Conservation (phyloP, 2,888 invertebrate species). For the Danaus chrysippus region DNA sequence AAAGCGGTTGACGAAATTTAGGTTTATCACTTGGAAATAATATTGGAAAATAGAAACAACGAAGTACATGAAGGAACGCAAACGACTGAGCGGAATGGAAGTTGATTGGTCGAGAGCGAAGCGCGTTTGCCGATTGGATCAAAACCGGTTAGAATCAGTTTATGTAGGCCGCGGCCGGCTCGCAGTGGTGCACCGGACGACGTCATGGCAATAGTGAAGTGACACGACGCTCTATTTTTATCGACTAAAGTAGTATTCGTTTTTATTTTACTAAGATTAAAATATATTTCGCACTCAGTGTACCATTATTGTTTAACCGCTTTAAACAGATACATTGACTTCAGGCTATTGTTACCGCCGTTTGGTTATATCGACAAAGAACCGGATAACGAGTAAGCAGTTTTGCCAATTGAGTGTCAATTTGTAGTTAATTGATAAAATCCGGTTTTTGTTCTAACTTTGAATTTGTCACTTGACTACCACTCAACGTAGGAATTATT, state of each 20-base stretch:
- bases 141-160: conserved; percentile 72
- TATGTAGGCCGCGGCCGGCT: conserved; percentile 66
- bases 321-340: conserved; percentile 20
- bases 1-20: conserved; percentile 34
- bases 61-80: conserved; percentile 46
- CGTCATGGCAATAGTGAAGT: conserved; percentile 55
- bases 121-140: conserved; percentile 63
- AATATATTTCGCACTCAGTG: neutral
- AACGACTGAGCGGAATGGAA: conserved; percentile 58
- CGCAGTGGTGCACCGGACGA: conserved; percentile 58
- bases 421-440: conserved; percentile 41
- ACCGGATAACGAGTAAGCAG: conserved; percentile 48
- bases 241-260: conserved; percentile 28
- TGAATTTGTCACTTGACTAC: conserved; percentile 25
- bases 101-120: conserved; percentile 69
- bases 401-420: conserved; percentile 47
- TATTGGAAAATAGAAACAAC: conserved; percentile 37
- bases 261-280: conserved; percentile 11
- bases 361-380: conserved; percentile 37
- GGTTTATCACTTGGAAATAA: conserved; percentile 46
- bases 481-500: conserved; percentile 9
- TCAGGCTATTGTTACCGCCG: conserved; percentile 13
- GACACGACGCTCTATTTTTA: conserved; percentile 36
- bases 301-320: neutral
- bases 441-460: conserved; percentile 40